Conservation (phyloP, 2,113 vertebrate genomes). For the Trogon surrucura region DNA sequence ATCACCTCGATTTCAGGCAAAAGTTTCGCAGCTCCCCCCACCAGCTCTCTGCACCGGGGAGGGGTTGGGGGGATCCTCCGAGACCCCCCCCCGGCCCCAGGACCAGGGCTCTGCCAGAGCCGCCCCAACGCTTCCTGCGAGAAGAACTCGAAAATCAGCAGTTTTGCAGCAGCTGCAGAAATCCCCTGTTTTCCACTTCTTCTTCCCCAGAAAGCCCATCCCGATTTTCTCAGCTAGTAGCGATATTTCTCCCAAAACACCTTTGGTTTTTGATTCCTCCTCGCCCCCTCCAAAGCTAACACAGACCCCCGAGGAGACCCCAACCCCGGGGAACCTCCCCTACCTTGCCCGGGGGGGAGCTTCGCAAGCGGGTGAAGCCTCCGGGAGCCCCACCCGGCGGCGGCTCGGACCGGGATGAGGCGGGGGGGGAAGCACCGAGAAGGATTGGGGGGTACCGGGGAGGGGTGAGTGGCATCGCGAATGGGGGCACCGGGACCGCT, state of each 20-base stretch:
- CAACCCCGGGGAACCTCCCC: too few species aligned
- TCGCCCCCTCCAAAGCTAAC: neutral
- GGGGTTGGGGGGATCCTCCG: neutral
- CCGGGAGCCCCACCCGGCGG: neutral
- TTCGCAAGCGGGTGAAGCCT: too few species aligned
- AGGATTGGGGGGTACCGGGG: too few species aligned
- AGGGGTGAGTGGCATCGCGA: too few species aligned
- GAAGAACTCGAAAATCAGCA: neutral
- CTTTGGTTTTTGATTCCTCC: too few species aligned
- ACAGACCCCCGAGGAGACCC: neutral
- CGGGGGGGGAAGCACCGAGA: too few species aligned
- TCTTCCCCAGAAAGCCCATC: neutral
- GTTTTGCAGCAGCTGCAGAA: slow-evolving; percentile 13
- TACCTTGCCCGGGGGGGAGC: too few species aligned
- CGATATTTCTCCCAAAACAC: neutral
- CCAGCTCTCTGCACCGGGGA: rapidly evolving
- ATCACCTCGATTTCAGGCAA: neutral
- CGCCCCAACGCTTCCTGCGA: neutral
- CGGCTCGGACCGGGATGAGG: neutral
- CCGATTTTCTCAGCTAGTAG: neutral
- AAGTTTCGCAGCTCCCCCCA: neutral
- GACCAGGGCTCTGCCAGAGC: rapidly evolving
- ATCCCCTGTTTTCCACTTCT: neutral
- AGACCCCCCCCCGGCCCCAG: neutral
- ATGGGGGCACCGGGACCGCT: too few species aligned